Evolutionary conservation across 2,113 vertebrate genomes (phyloP).

Genomic region (Heterocephalus glaber): DNA sequence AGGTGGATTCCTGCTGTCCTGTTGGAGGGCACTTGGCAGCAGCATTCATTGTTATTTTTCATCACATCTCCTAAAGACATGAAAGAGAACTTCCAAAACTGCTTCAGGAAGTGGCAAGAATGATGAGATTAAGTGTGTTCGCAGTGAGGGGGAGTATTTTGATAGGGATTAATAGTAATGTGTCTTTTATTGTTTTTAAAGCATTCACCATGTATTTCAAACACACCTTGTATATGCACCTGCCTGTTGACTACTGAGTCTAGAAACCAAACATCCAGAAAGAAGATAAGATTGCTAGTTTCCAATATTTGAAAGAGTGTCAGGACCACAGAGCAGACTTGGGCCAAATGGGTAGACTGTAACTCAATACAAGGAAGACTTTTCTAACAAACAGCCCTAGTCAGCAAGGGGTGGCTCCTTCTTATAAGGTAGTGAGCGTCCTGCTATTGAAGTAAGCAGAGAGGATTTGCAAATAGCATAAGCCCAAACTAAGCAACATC

Average conservation of each 20-base stretch:
- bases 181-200: neutral
- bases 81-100: neutral
- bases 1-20: neutral
- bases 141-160: neutral
- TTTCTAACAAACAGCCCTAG: neutral
- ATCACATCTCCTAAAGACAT: neutral
- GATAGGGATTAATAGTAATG: neutral
- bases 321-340: neutral
- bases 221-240: neutral
- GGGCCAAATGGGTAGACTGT: neutral
- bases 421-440: neutral
- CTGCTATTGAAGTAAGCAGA: neutral
- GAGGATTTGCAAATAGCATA: neutral
- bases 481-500: neutral
- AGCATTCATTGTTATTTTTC: neutral
- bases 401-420: neutral
- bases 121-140: neutral
- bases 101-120: neutral
- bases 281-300: neutral
- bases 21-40: neutral
- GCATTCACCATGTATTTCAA: neutral
- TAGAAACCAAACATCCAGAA: neutral
- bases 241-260: neutral
- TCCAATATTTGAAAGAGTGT: neutral
- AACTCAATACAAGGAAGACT: neutral